Percentiles rank a stretch among this genome's conserved stretches.
Evolutionary conservation across 2,888 invertebrate genomes (phyloP).

Genomic region (Eristalinus aeneus): DNA sequence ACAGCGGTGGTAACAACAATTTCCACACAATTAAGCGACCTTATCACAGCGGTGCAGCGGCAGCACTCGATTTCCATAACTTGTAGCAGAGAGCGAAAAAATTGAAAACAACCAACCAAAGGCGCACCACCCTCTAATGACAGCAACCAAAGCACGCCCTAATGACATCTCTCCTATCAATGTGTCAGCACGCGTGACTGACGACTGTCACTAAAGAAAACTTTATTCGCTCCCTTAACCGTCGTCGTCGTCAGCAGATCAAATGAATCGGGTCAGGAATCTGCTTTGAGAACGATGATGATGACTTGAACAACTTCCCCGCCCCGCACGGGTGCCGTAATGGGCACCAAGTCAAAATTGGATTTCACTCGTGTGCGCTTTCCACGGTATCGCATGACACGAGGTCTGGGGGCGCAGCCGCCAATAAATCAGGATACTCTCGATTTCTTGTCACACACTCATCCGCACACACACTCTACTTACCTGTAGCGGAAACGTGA

Average conservation of each 20-base stretch:
- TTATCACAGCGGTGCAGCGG: constrained; percentile 12
- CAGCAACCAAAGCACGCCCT: constrained; percentile 1
- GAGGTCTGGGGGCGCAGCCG: background rate
- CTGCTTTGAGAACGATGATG: background rate
- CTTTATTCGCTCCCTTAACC: constrained; percentile 7
- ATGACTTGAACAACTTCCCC: constrained; percentile 8
- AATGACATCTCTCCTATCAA: constrained; percentile 27
- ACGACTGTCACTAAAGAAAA: constrained; percentile 5
- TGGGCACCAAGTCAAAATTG: constrained; percentile 37
- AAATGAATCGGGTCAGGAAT: constrained; percentile 43
- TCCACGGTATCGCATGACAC: constrained; percentile 29
- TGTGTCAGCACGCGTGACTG: background rate
- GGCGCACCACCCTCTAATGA: background rate
- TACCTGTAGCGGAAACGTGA: constrained; percentile 91
- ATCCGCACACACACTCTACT: constrained; percentile 57
- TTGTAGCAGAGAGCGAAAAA: constrained; percentile 4
- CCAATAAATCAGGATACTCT: background rate
- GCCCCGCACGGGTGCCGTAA: background rate
- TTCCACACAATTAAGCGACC: constrained; percentile 29
- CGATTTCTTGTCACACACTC: background rate
- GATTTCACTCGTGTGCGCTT: constrained; percentile 18
- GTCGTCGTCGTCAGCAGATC: constrained; percentile 15
- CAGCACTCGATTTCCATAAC: constrained; percentile 32
- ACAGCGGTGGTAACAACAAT: background rate
- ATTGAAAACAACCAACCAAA: constrained; percentile 10